Conservation (phyloP, 2,888 invertebrate genomes). For the Pandemis corylana region DNA sequence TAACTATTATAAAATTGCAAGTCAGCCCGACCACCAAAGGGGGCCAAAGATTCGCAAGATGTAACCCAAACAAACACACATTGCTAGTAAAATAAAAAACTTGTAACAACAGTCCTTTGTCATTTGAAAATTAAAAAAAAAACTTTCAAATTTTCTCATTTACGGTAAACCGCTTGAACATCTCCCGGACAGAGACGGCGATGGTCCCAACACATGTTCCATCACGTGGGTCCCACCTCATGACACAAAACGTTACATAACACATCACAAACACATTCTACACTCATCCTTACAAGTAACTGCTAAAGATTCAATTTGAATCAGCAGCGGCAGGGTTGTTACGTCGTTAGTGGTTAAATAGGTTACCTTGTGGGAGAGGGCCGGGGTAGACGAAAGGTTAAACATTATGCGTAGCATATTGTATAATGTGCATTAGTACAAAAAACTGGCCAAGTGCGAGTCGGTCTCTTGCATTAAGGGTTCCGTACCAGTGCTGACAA, state of each 20-base stretch:
- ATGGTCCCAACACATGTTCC: conserved; percentile 76
- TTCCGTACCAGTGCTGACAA: neutral
- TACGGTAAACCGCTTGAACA: conserved; percentile 61
- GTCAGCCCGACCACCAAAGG: too few relatives aligned
- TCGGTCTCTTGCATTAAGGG: neutral
- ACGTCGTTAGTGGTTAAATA: conserved; percentile 37
- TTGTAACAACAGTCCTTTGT: neutral
- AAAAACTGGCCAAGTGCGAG: conserved; percentile 46
- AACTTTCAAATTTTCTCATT: conserved; percentile 43
- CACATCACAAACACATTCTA: conserved; percentile 24
- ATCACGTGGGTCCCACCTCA: conserved; percentile 76
- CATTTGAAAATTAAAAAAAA: conserved; percentile 6
- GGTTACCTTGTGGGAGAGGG: conserved; percentile 81
- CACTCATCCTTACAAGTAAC: neutral
- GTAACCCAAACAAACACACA: neutral
- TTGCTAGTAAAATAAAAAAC: neutral
- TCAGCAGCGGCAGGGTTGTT: neutral
- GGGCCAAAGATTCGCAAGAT: too few relatives aligned
- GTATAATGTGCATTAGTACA: conserved; percentile 61
- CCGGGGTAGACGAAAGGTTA: conserved; percentile 77
- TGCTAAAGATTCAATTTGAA: conserved; percentile 38
- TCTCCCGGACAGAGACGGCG: conserved; percentile 77
- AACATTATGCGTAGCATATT: conserved; percentile 77
- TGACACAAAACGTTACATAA: conserved; percentile 47
- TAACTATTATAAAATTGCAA: too few relatives aligned